Base-by-base conservation (phyloP, 2,797 vertebrate species). In the Ateles fusciceps region DNA sequence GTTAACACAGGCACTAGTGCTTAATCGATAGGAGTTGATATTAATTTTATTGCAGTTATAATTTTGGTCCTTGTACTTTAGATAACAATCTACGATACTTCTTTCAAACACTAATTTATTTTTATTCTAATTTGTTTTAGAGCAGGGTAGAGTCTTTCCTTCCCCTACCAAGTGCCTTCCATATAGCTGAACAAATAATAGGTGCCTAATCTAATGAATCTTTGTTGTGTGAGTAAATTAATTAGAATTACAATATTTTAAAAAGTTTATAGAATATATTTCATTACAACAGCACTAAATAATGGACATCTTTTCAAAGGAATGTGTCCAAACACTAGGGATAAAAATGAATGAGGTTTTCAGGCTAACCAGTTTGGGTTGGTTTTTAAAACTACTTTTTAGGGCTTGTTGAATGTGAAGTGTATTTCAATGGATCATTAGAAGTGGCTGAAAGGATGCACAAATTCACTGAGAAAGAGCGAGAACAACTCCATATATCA, bases 211-310 rank as follows among this genome's bases (percentile, higher is more conserved):
- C 21, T 96, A 96, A 50, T 87, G 26, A 91, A 74, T 87, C 13
- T 81, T 36, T 59, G 19, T 93, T 80, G 68, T 87, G 42, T 91
- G 71, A 92, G 33, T 88, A 84, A 91, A 59, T 91, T 42, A 74
- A 84, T 92, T 55, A 94, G 36, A 91, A 78, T 83, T 78, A 57
- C 46, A 46, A 19, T 83, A 52, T 75, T 57, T 42, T 92, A 15
- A 83, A 90, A 90, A 44, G 26, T 52, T 89, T 93, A 33, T 86
- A 84, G 72, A 87, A 74, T 84, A n/a, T 84, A 59, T 97, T 94
- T 97, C 39, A 72, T 64, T 89, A n/a, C 83, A 89, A 88, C 22
- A 88, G 46, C 21, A 64, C 21, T 94, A 48, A 75, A 94, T 89
- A 93, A 79, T 84, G 89, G 52, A 78, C 6, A 74, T 59, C 36